Evolutionary conservation across 2,113 vertebrate species (phyloP), one percentile per base, ranked within the genome.

Genomic region (Myrmecobius fasciatus): DNA sequence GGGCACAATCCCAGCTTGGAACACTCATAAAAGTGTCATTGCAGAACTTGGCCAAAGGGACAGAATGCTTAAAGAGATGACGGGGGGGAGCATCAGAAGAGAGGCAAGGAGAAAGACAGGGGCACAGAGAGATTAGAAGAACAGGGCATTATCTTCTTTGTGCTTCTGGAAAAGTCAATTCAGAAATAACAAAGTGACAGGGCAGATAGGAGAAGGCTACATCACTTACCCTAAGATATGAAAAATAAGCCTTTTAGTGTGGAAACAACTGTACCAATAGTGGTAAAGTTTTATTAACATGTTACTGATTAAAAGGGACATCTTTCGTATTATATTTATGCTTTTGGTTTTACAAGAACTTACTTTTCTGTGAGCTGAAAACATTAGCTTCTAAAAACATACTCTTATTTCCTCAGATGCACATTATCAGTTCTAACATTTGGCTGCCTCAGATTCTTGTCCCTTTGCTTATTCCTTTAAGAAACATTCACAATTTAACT

Each of bases 91-190:
- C 95, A 93, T 94, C 95, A 56, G 95, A 94, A 93, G 91, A 49
- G 91, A 94, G 92, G 93, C 92, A 93, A 89, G 52, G 67, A 83
- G 67, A 83, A 83, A 83, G 67, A 83, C n/a, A 51, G 26, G 54
- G 54, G 17, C 20, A 24, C n/a, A 88, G 91, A 93, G 95, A 96
- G 96, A 97, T 95, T 52, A 96, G 94, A 96, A 94, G 95, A 96
- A 47, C 24, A 91, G 92, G 92, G 93, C 51, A 83, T 92, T 92
- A 90, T 97, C 60, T 92, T 83, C 93, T 95, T 91, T 96, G 93
- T 90, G 93, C 52, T 95, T 95, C 91, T 95, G 90, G 89, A 91
- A 95, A 96, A 93, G 93, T 89, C 92, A 92, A n/a, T 92, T 60
- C 56, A 53, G 92, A 94, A 95, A 49, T 91, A 95, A 96, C 94